Percentiles rank a stretch among this genome's conserved stretches.
These are phyloP conservation scores for Unio pictorum DNA, from an alignment of 2,888 invertebrate species.

Conservation along the genomic window DNA sequence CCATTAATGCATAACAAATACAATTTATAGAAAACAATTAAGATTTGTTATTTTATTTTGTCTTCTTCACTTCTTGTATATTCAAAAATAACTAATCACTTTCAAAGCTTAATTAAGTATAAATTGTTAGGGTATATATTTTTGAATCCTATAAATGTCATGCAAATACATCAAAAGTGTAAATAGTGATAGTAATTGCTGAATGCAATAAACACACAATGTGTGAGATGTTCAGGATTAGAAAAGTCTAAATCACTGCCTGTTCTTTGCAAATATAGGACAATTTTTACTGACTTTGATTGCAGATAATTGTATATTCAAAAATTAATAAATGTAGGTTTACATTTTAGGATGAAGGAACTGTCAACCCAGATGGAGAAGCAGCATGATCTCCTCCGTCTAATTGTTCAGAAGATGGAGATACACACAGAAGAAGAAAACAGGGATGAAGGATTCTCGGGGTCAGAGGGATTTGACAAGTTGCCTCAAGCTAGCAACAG, in stretches of 20 bases:
- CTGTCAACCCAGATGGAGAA: slow-evolving; percentile 80
- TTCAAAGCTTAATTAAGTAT: too few species aligned
- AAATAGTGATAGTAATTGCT: too few species aligned
- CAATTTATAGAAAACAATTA: too few species aligned
- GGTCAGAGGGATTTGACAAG: slow-evolving; percentile 17
- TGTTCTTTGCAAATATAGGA: too few species aligned
- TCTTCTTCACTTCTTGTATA: too few species aligned
- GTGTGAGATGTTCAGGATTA: background rate
- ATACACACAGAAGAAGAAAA: slow-evolving; percentile 92
- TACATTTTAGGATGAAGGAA: slow-evolving; percentile 76
- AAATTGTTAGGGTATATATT: too few species aligned
- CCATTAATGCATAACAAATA: background rate
- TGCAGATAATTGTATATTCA: background rate
- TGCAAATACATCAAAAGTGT: too few species aligned
- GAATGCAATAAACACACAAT: too few species aligned
- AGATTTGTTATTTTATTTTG: too few species aligned
- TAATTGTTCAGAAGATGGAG: slow-evolving; percentile 88
- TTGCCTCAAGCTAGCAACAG: background rate
- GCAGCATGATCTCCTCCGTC: slow-evolving; percentile 83
- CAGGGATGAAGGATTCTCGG: slow-evolving; percentile 80
- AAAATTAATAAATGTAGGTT: background rate
- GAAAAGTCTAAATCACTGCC: background rate
- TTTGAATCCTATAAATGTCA: too few species aligned
- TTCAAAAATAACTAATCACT: too few species aligned
- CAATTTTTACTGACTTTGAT: too few species aligned